These are phyloP conservation scores for Podilymbus podiceps DNA, from an alignment of 2,113 vertebrate genomes.

Conservation along the genomic window DNA sequence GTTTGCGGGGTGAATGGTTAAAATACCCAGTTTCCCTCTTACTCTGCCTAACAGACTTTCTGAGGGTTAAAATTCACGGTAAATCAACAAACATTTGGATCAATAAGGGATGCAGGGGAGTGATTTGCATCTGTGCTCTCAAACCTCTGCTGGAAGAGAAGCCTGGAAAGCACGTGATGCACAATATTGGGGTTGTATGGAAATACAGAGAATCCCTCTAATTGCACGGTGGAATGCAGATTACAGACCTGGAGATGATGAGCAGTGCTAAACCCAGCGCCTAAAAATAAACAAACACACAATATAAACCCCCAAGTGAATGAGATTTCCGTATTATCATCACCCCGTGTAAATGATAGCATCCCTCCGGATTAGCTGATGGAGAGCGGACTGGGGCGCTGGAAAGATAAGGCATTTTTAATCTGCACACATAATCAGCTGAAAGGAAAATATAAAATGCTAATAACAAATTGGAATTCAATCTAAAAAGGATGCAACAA, in stretches of 20 bases:
- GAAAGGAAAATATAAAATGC: conserved; percentile 21
- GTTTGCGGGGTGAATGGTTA: neutral
- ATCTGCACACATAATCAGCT: conserved; percentile 15
- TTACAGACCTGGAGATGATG: neutral
- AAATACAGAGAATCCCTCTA: neutral
- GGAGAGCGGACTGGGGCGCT: neutral
- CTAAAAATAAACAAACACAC: neutral
- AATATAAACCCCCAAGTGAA: neutral
- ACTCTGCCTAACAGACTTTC: neutral
- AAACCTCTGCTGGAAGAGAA: neutral
- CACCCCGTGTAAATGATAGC: neutral
- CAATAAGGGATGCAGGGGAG: conserved; percentile 4
- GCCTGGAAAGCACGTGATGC: neutral
- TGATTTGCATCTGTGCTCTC: neutral
- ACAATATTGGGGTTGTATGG: fast-evolving
- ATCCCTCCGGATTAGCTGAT: neutral
- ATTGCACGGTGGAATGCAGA: neutral
- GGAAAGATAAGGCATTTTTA: neutral
- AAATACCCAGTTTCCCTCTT: fast-evolving
- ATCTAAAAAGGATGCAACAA: neutral
- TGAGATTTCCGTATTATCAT: neutral
- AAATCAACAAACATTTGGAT: neutral
- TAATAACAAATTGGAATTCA: conserved; percentile 20
- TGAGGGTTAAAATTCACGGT: neutral
- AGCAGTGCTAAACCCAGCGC: neutral